Base-by-base conservation (phyloP, 2,888 invertebrate species). In the Bhutanitis thaidina region DNA sequence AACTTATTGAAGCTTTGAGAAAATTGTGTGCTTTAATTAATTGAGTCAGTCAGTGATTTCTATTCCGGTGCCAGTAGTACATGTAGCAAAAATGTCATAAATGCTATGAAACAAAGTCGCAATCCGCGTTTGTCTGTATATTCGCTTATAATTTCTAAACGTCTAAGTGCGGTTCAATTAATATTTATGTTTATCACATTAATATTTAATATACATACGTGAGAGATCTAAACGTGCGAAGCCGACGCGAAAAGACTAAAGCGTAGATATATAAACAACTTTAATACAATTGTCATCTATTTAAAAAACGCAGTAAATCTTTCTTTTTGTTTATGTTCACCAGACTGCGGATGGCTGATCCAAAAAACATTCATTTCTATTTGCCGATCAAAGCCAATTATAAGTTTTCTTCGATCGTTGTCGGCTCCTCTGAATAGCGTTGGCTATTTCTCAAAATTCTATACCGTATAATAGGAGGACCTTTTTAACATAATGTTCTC, bases 331-430 rank as follows among this genome's bases (percentile, higher is more conserved):
- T 39, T 40, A 15, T 35, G 16, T 30, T 16, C 29, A 15, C 43
- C 43, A 10, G 13, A 20, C 43, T 41, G n/a, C 14, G 27, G 37
- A 37, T 14, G 37, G 14, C 12, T 27, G 46, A 37, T 46, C 37
- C 46, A 37, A 52, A 46, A 46, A 37, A 29, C 40, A 41, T 36
- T 27, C 34, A 45, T 45, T 36, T 36, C 37, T 63, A 55, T 62
- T 45, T 40, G 45, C 40, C 36, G 14, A 37, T 46, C 35, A 37
- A 45, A 44, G 34, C 36, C 46, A 45, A 37, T 46, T 51, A 41
- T 48, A 43, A 37, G 44, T 54, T 51, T 54, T 54, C 47, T 25
- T 51, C 45, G 43, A 39, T 51, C 49, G 25, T 12, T 13, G 40
- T 37, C 52, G 38, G 30, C 44, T 43, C 38, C 30, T 43, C 35